Percentiles rank a stretch among this genome's conserved stretches.
Conservation (phyloP, 2,797 vertebrate species). For the Pyrocephalus nanus region DNA sequence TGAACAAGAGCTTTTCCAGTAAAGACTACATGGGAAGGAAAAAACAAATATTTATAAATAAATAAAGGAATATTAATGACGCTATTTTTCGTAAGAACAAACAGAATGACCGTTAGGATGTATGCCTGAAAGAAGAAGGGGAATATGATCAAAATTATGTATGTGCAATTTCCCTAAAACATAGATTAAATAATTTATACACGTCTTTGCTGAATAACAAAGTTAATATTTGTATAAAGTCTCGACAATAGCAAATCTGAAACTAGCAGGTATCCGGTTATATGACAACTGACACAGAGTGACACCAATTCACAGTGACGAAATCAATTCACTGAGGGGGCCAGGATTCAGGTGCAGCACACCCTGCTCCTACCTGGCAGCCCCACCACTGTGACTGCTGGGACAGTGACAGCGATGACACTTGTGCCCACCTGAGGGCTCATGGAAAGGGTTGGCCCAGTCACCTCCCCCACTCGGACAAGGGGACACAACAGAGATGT, state of each 20-base stretch:
- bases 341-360: not conserved
- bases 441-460: not conserved
- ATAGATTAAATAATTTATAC: not conserved
- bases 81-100: not conserved
- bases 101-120: not conserved
- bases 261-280: not conserved
- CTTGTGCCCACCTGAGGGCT: not conserved
- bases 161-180: not conserved
- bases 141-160: not conserved
- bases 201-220: not conserved
- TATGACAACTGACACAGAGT: not conserved
- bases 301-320: not conserved
- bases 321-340: accelerated
- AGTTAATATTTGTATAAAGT: accelerated
- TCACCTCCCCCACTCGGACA: too few species aligned
- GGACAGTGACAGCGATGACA: accelerated
- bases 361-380: not conserved
- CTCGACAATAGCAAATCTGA: not conserved
- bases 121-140: not conserved
- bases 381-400: accelerated
- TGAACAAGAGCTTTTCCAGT: not conserved
- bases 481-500: accelerated
- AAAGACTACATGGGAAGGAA: not conserved
- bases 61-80: not conserved
- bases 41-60: not conserved